Evolutionary conservation across 2,888 invertebrate genomes (phyloP), one percentile per base, ranked within the genome.

Genomic region (Rhagonycha fulva): DNA sequence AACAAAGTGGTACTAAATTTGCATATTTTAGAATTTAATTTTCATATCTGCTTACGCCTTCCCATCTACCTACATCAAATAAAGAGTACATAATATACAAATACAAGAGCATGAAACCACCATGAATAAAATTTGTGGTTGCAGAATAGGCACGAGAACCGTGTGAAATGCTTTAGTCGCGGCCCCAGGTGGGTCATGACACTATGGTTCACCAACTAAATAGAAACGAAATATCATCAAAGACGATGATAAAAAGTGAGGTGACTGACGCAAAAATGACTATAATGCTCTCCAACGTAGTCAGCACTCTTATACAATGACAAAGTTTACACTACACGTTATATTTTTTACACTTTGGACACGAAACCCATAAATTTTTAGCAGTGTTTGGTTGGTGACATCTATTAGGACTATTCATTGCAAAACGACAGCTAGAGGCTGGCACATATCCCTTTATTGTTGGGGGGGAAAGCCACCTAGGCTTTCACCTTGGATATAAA

Each of bases 401-500:
- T 81, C 84, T 82, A 83, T 83, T 83, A 83, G 82, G 78, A 71
- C 77, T 73, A 81, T 82, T 82, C 82, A 81, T 71, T 68, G 77
- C 30, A 69, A 68, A 71, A 71, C 68, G 76, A 72, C 71, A 70
- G 72, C 70, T 74, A 72, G 74, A 74, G 72, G 68, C 74, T 61
- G 72, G 30, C 74, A 68, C 28, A 70, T 68, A 68, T 71, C 68
- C 76, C 76, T 62, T 19, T 70, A 66, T 62, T 32, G 68, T 74
- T 74, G 69, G 61, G 70, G 19, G 67, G 78, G n/a, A n/a, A n/a
- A n/a, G 68, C 75, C 75, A 73, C 74, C 75, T 72, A 75, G 72
- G 71, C 68, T 47, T 62, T n/a, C 24, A 26, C 81, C 80, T 80
- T 80, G 76, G 75, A 76, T 74, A 77, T 77, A 47, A 80, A 79